Base-by-base conservation (phyloP, 2,113 vertebrate genomes). In the Cyprinus carpio region DNA sequence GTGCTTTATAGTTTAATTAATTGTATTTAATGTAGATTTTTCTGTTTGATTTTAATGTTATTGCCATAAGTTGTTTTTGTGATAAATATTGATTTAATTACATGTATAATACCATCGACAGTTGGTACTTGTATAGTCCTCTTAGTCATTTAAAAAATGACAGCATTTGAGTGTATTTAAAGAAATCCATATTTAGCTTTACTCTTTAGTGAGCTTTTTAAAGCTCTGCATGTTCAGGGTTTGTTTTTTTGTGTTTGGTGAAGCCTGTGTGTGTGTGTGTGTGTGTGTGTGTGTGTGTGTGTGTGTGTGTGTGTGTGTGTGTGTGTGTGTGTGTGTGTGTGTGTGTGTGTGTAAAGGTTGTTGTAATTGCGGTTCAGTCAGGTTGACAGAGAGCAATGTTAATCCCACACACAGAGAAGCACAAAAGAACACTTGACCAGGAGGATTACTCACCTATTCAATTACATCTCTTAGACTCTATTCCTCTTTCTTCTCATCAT, bases 361-460 rank as follows among this genome's bases (percentile, higher is more conserved):
- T n/a, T 78, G 31, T 80, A 43, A 80, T 64, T 64, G n/a, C 2
- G 2, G 15, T 46, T 80, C 58, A 80, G 34, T 80, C 12, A 60
- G 56, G 23, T 79, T 25, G 34, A 80, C 77, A 6, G 13, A 43
- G 37, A 46, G 77, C 56, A 78, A 80, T 43, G 77, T 43, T 64
- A 64, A 62, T 40, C 31, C 75, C 51, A 2, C 11, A 37, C 49
- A 54, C 27, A 31, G 49, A 31, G 16, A 29, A 56, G 49, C 25
- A 77, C 51, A 58, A 56, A 56, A 34, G 49, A 56, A 77, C 49
- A 62, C 77, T 25, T 79, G 54, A 79, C 31, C 23, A 15, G 31
- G 20, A 60, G 76, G 20, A 79, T 79, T 79, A 79, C 77, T 79
- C 77, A 79, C 23, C 31, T 40, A 79, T 62, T 62, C 31, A 29